Evolutionary conservation across 2,888 invertebrate genomes (phyloP).

Genomic region (Phengaris arion): DNA sequence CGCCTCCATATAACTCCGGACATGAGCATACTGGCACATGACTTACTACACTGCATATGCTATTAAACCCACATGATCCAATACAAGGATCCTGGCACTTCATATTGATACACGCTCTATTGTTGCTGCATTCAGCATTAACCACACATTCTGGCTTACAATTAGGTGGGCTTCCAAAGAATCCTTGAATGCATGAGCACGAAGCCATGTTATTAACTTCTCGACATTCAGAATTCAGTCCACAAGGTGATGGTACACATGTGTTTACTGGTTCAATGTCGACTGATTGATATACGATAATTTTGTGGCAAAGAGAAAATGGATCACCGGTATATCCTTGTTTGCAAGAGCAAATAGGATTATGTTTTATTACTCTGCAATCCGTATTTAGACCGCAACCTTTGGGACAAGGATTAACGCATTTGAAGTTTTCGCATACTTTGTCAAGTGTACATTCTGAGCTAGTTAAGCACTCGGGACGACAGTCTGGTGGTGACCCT

Average conservation of each 20-base stretch:
- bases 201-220: conserved; percentile 77
- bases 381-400: conserved; percentile 85
- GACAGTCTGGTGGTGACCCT: conserved; percentile 84
- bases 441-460: conserved; percentile 83
- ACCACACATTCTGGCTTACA: conserved; percentile 87
- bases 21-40: conserved; percentile 87
- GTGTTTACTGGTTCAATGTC: conserved; percentile 69
- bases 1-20: conserved; percentile 82
- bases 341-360: conserved; percentile 84
- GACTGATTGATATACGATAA: conserved; percentile 54
- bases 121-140: conserved; percentile 86
- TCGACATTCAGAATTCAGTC: conserved; percentile 83
- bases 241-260: conserved; percentile 88
- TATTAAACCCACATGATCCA: conserved; percentile 86
- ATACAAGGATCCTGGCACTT: conserved; percentile 89
- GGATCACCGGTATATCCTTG: conserved; percentile 82
- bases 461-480: conserved; percentile 84
- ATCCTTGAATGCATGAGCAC: conserved; percentile 83
- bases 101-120: conserved; percentile 86
- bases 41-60: conserved; percentile 86
- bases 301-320: conserved; percentile 73
- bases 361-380: conserved; percentile 86
- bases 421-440: conserved; percentile 85
- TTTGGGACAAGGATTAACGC: conserved; percentile 84
- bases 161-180: conserved; percentile 85